A percentile compares a stretch with the other conserved stretches of the same genome.
phyloP scores from a whole-genome alignment of 2,888 invertebrate genomes.

The Heliothis peltigera region DNA sequence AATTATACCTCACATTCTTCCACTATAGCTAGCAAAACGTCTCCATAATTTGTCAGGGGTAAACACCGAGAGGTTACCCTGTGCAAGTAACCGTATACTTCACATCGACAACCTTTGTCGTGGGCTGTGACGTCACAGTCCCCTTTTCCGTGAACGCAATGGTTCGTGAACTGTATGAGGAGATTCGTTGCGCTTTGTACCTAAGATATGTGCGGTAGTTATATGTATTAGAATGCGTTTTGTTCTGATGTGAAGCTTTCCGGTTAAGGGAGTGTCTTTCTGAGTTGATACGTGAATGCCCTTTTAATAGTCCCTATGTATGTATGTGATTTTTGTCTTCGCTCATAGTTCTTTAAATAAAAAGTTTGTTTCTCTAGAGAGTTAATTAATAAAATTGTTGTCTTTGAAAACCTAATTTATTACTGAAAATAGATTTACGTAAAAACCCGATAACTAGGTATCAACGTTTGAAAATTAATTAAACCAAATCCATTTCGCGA shows the following conservation, averaged over 20 bases:
- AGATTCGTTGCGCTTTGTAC: slow-evolving; percentile 53
- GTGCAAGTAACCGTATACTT: slow-evolving; percentile 28
- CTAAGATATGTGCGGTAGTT: slow-evolving; percentile 17
- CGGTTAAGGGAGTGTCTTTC: slow-evolving; percentile 32
- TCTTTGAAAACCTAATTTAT: too few relatives aligned
- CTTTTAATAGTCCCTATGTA: neutral
- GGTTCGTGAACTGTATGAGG: slow-evolving; percentile 61
- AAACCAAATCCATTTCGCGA: neutral
- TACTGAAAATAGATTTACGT: too few relatives aligned
- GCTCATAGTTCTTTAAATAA: neutral
- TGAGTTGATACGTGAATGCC: slow-evolving; percentile 12
- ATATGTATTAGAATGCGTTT: slow-evolving; percentile 53
- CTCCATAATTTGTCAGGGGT: slow-evolving; percentile 48
- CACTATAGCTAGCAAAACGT: slow-evolving; percentile 13
- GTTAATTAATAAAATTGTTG: too few relatives aligned
- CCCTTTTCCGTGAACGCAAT: slow-evolving; percentile 55
- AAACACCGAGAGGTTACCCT: neutral
- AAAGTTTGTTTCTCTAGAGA: neutral
- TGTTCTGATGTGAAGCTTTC: slow-evolving; percentile 46
- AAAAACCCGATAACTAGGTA: too few relatives aligned
- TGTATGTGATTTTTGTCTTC: neutral
- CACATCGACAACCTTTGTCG: slow-evolving; percentile 48
- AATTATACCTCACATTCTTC: slow-evolving; percentile 6
- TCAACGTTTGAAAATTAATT: too few relatives aligned
- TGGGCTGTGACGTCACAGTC: slow-evolving; percentile 37